Evolutionary conservation across 1,140 invertebrate species (phyloP).

Genomic region (Oryzaephilus surinamensis): DNA sequence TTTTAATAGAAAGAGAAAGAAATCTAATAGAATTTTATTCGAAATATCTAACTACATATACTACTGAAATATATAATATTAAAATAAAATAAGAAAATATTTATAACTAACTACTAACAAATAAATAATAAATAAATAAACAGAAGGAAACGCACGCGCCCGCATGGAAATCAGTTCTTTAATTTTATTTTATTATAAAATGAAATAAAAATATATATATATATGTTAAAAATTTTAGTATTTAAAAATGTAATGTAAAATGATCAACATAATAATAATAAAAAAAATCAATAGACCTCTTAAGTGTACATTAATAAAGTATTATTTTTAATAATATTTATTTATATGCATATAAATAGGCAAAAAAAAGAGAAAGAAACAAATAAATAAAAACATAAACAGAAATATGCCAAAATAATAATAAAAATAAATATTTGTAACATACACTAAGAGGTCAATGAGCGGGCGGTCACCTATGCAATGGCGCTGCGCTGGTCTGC

Average conservation of each 20-base stretch:
- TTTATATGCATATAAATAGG: too few relatives aligned
- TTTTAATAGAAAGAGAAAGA: too few relatives aligned
- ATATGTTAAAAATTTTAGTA: slow-evolving; percentile 1
- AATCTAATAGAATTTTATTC: not conserved
- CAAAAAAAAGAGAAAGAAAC: not conserved
- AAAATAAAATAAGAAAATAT: too few relatives aligned
- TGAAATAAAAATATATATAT: too few relatives aligned
- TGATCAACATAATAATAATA: slow-evolving; percentile 9
- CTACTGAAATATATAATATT: too few relatives aligned
- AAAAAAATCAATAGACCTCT: slow-evolving; percentile 29
- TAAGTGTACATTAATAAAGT: slow-evolving; percentile 34
- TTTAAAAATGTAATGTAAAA: too few relatives aligned
- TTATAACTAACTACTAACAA: slow-evolving; percentile 17
- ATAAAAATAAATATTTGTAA: slow-evolving; percentile 17
- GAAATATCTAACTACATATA: not conserved
- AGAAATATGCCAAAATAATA: not conserved
- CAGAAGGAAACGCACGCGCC: slow-evolving; percentile 31
- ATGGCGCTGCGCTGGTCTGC: slow-evolving; percentile 38
- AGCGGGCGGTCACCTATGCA: slow-evolving; percentile 43
- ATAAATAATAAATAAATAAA: slow-evolving; percentile 12
- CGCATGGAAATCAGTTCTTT: slow-evolving; percentile 34
- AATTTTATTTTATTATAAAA: slow-evolving; percentile 11
- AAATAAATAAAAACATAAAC: not conserved
- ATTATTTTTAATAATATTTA: slow-evolving; percentile 2
- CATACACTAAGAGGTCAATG: slow-evolving; percentile 47